Conservation (phyloP, 2,888 invertebrate genomes). For the Parnassius orleans region DNA sequence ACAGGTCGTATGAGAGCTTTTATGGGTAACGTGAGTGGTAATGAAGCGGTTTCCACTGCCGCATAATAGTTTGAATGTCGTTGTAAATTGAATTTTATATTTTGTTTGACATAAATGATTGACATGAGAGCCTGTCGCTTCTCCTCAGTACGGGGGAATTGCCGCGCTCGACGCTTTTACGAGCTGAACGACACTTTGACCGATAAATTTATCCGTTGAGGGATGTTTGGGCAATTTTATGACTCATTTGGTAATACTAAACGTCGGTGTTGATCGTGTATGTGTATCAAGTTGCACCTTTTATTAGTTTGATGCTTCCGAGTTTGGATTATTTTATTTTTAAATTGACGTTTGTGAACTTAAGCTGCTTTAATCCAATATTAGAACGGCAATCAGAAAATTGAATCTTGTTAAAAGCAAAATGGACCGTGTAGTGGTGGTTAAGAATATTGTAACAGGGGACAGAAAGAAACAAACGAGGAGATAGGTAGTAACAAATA, state of each 20-base stretch:
- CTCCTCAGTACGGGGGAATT: constrained; percentile 37
- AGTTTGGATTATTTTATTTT: constrained; percentile 24
- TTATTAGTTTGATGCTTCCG: constrained; percentile 40
- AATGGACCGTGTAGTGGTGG: no score
- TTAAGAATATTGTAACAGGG: no score
- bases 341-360: neutral
- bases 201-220: constrained; percentile 74
- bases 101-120: constrained; percentile 80
- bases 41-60: constrained; percentile 71
- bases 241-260: constrained; percentile 73
- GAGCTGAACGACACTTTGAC: constrained; percentile 60
- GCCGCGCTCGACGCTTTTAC: constrained; percentile 60
- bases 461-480: no score
- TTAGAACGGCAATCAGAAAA: neutral
- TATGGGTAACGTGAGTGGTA: constrained; percentile 45
- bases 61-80: constrained; percentile 62
- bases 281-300: constrained; percentile 55
- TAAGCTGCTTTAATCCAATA: neutral
- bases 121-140: constrained; percentile 60
- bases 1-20: constrained; percentile 49
- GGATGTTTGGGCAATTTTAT: constrained; percentile 76
- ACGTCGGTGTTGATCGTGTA: constrained; percentile 54
- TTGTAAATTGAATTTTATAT: constrained; percentile 77
- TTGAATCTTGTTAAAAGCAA: no score
- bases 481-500: no score